Conservation (phyloP, 2,888 invertebrate species). For the Isoperla grammatica region DNA sequence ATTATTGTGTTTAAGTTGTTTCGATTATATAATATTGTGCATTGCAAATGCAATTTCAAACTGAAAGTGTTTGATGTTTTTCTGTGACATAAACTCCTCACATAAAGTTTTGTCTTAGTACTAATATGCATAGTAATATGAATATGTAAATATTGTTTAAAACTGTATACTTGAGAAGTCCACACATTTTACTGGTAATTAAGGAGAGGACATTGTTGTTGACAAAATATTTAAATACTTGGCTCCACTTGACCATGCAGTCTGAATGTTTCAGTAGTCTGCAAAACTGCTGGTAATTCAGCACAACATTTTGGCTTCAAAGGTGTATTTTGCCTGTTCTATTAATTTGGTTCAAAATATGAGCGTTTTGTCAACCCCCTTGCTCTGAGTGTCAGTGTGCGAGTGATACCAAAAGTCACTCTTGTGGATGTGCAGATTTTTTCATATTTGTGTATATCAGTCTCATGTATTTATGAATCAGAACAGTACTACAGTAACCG, state of each 20-base stretch:
- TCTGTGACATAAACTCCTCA: conserved; percentile 1
- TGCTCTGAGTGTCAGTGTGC: conserved; percentile 26
- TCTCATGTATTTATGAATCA: conserved; percentile 30
- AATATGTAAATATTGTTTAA: conserved; percentile 11
- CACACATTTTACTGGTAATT: conserved; percentile 21
- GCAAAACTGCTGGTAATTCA: conserved; percentile 13
- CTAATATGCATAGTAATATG: conserved; percentile 12
- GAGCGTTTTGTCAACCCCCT: conserved; percentile 28
- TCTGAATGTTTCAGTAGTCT: conserved; percentile 8
- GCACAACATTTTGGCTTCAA: conserved; percentile 12
- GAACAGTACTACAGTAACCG: background rate
- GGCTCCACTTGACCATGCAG: conserved; percentile 5
- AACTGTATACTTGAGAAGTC: conserved; percentile 26
- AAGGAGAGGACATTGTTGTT: conserved; percentile 23
- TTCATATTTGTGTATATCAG: conserved; percentile 29
- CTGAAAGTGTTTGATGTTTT: conserved; percentile 14
- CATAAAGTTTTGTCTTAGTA: conserved; percentile 15
- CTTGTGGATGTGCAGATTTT: conserved; percentile 20
- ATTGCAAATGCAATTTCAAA: background rate
- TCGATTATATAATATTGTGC: background rate
- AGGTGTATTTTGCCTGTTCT: conserved; percentile 21
- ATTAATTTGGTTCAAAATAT: conserved; percentile 21
- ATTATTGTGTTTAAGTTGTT: conserved; percentile 12
- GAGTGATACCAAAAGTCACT: conserved; percentile 12
- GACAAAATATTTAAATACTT: conserved; percentile 23